Base-by-base conservation (phyloP, 2,888 invertebrate genomes). In the Hermaeophaga mercurialis region DNA sequence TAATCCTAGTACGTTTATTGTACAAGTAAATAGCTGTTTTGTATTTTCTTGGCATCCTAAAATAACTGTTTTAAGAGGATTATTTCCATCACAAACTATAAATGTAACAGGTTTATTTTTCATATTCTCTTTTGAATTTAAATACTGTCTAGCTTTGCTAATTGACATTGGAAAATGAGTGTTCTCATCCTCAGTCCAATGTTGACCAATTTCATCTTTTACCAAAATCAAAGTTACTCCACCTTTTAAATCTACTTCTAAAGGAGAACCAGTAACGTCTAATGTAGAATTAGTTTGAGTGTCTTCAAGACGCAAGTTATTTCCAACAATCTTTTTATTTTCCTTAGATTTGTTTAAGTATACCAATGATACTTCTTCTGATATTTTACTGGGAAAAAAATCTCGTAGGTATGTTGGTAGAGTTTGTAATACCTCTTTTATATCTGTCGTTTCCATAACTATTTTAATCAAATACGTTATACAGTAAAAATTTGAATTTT, bases 221-320 rank as follows among this genome's bases (percentile, higher is more conserved):
- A 17, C 19, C 18, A 34, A 11, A 3, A 28, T 26, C 17, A 66
- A 34, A 11, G 59, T 54, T n/a, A 66, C 67, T 57, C 69, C 61
- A 2, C 57, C 59, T 5, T 58, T 58, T 18, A 70, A 57, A 61
- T 68, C 66, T n/a, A 68, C 63, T 59, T 66, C 36, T 45, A 70
- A 56, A 1, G 70, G 70, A 50, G 58, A 59, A 9, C 70, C 70
- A 28, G 69, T 69, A 19, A 70, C 50, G 7, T 65, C 62, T 3
- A 58, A 45, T n/a, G n/a, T n/a, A n/a, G n/a, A n/a, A n/a, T n/a
- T n/a, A n/a, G n/a, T n/a, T n/a, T n/a, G n/a, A n/a, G n/a, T n/a
- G n/a, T n/a, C n/a, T n/a, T n/a, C n/a, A n/a, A n/a, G n/a, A n/a
- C n/a, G n/a, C n/a, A n/a, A n/a, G n/a, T n/a, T n/a, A n/a, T n/a